These are phyloP conservation scores for Paracentrotus lividus DNA, from an alignment of 53 echinoderm and acorn worm genomes.

Conservation along the genomic window DNA sequence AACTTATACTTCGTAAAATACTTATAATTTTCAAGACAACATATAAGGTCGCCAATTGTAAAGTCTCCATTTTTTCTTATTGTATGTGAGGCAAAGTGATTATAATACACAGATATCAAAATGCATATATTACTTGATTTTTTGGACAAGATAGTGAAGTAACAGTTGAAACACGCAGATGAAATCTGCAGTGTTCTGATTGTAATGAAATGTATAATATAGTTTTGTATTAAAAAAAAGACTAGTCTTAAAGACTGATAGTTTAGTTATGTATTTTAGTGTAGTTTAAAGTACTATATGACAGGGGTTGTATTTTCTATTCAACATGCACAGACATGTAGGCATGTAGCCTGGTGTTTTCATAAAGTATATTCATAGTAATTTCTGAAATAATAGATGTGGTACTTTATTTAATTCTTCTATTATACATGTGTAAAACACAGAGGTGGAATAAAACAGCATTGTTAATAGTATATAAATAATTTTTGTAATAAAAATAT, in stretches of 20 bases:
- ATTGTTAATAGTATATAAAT: background rate
- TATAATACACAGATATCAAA: background rate
- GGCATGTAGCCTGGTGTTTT: background rate
- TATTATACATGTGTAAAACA: background rate
- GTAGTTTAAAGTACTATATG: background rate
- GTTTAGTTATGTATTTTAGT: background rate
- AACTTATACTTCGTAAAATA: background rate
- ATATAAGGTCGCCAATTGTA: background rate
- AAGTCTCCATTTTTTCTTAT: background rate
- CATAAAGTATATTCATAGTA: background rate
- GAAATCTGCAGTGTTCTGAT: background rate
- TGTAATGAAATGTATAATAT: background rate
- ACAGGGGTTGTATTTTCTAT: background rate
- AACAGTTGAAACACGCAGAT: background rate
- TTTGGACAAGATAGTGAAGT: too few relatives aligned
- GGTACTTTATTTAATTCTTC: background rate
- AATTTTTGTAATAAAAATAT: background rate
- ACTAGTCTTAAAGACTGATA: background rate
- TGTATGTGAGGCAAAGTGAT: background rate
- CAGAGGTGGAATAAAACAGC: background rate
- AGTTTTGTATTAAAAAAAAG: background rate
- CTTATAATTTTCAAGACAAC: background rate
- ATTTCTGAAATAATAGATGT: background rate
- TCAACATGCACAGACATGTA: background rate
- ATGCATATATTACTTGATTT: background rate